phyloP scores from a whole-genome alignment of 2,797 vertebrate genomes.

The Uromys caudimaculatus region DNA sequence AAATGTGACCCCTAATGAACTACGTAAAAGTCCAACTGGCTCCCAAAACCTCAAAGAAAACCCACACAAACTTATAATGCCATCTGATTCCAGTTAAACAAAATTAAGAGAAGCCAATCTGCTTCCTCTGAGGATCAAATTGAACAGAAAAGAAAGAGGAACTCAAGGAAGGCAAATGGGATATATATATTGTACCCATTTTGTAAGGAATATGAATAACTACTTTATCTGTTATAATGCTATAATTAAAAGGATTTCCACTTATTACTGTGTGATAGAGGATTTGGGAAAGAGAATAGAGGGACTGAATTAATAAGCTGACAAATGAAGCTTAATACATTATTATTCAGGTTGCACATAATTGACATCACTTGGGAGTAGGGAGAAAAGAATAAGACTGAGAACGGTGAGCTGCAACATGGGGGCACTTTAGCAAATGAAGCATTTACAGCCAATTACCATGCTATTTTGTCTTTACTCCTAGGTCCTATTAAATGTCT shows the following conservation, averaged over 20 bases:
- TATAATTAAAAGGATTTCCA: constrained; percentile 85
- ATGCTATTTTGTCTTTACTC: constrained; percentile 59
- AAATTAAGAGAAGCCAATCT: not conserved
- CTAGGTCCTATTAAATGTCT: constrained; percentile 64
- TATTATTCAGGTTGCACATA: constrained; percentile 87
- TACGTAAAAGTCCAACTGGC: not conserved
- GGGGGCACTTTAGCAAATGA: constrained; percentile 81
- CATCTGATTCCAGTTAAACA: not conserved
- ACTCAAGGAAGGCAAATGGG: not conserved
- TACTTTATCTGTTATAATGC: constrained; percentile 83
- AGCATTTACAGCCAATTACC: constrained; percentile 86
- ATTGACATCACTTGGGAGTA: constrained; percentile 87
- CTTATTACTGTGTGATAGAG: constrained; percentile 64
- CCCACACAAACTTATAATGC: not conserved
- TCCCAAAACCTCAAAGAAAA: not conserved
- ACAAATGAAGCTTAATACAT: constrained; percentile 87
- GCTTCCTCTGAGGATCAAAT: not conserved
- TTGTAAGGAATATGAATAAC: constrained; percentile 70
- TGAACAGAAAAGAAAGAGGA: not conserved
- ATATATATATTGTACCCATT: not conserved
- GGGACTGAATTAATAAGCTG: constrained; percentile 82
- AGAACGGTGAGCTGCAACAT: constrained; percentile 74
- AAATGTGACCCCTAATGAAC: not conserved
- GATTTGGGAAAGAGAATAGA: not conserved
- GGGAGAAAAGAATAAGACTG: constrained; percentile 67